Percentiles rank a stretch among this genome's conserved stretches.
Conservation (phyloP, 2,797 vertebrate species). For the Hyperoplus immaculatus region DNA sequence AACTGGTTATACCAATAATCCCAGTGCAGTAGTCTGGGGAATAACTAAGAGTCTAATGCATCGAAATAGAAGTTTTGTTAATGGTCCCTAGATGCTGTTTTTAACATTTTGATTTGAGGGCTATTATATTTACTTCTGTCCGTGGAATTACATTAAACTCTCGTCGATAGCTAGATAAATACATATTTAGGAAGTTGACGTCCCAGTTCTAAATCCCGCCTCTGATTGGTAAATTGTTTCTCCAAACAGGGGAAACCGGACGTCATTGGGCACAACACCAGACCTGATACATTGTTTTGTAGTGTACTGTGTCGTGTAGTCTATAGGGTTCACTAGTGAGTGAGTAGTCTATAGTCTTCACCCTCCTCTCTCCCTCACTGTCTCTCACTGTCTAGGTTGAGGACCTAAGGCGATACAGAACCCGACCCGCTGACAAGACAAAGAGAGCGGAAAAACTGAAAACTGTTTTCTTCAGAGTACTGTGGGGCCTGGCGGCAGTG, state of each 20-base stretch:
- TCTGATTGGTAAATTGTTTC: not conserved
- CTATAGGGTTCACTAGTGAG: slow-evolving; percentile 16
- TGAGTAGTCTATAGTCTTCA: slow-evolving; percentile 8
- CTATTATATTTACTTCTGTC: too few relatives aligned
- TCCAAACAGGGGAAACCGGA: not conserved
- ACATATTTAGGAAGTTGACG: not conserved
- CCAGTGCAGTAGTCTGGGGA: not conserved
- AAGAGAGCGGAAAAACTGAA: slow-evolving; percentile 32
- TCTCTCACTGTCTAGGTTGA: slow-evolving; percentile 41
- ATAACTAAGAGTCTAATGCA: not conserved
- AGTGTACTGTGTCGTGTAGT: not conserved
- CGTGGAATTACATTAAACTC: too few relatives aligned
- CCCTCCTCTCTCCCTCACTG: slow-evolving; percentile 15
- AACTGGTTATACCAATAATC: too few relatives aligned
- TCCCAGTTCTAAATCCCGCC: too few relatives aligned
- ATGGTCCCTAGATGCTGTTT: too few relatives aligned
- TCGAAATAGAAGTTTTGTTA: too few relatives aligned
- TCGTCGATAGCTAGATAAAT: too few relatives aligned
- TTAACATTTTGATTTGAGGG: too few relatives aligned
- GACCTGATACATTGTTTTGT: not conserved
- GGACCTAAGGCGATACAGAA: slow-evolving; percentile 59
- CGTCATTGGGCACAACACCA: not conserved
- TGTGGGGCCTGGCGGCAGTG: slow-evolving; percentile 47
- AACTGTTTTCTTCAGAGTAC: slow-evolving; percentile 41
- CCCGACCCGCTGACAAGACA: slow-evolving; percentile 48